phyloP scores from a whole-genome alignment of 2,797 vertebrate species.

The Rhinichthys osculus region DNA sequence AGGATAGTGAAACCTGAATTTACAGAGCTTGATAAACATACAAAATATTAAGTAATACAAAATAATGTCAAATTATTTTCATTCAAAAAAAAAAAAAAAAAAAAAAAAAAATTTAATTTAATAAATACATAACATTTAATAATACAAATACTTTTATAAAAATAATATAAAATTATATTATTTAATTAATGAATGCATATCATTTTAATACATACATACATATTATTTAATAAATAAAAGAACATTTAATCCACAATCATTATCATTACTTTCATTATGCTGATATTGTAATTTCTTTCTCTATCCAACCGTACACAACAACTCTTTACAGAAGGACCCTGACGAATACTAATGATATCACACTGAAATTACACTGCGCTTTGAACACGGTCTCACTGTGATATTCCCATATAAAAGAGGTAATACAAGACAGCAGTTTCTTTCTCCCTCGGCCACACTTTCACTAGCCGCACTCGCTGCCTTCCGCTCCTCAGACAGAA shows the following conservation, averaged over 20 bases:
- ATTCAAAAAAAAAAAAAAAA: neutral
- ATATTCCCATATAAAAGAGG: constrained; percentile 4
- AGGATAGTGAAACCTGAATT: neutral
- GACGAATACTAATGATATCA: neutral
- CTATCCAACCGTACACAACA: neutral
- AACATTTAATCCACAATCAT: neutral
- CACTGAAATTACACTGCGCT: neutral
- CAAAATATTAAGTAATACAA: neutral
- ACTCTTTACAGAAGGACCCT: neutral
- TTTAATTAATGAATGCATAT: neutral
- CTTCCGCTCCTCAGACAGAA: constrained; percentile 19
- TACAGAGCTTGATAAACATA: neutral
- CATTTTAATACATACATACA: neutral
- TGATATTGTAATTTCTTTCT: neutral
- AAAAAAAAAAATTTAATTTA: neutral
- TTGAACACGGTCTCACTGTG: neutral
- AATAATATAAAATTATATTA: neutral
- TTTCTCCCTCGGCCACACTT: neutral
- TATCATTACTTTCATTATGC: neutral
- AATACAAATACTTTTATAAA: neutral
- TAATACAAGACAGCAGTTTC: neutral
- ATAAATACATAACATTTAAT: neutral
- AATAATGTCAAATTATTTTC: neutral
- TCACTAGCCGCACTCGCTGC: neutral
- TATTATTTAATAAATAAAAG: no score